These are phyloP conservation scores for Panopea generosa DNA, from an alignment of 2,888 invertebrate genomes.

Conservation along the genomic window DNA sequence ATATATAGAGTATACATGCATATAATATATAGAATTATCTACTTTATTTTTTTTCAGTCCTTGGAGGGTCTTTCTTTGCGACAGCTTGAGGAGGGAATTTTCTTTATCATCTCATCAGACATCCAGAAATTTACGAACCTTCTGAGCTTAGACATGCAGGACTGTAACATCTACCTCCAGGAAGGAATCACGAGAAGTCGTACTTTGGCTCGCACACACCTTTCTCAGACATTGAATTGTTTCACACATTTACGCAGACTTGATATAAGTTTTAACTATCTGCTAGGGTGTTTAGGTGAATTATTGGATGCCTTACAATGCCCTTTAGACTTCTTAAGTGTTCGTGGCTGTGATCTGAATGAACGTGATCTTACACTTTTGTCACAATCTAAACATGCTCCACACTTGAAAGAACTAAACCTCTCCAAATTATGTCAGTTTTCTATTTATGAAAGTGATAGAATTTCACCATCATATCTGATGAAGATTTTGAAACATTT, in stretches of 20 bases:
- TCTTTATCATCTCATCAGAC: slow-evolving; percentile 69
- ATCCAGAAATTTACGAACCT: slow-evolving; percentile 68
- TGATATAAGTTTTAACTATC: slow-evolving; percentile 76
- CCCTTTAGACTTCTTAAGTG: slow-evolving; percentile 73
- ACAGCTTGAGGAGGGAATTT: slow-evolving; percentile 77
- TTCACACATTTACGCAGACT: slow-evolving; percentile 67
- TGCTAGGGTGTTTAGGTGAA: slow-evolving; percentile 77
- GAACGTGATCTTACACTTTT: slow-evolving; percentile 71
- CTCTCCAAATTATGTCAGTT: slow-evolving; percentile 76
- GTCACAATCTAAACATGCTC: slow-evolving; percentile 70
- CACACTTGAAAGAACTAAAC: slow-evolving; percentile 72
- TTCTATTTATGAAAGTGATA: slow-evolving; percentile 71
- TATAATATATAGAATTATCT: too few species aligned
- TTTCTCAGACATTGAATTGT: slow-evolving; percentile 47
- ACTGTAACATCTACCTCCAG: slow-evolving; percentile 78
- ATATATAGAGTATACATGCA: too few species aligned
- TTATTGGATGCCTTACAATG: slow-evolving; percentile 65
- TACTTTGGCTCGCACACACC: slow-evolving; percentile 63
- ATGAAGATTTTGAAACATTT: slow-evolving; percentile 70
- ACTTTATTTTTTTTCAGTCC: slow-evolving; percentile 67
- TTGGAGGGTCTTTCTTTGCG: slow-evolving; percentile 76
- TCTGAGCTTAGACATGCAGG: slow-evolving; percentile 71
- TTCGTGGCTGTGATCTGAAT: slow-evolving; percentile 76
- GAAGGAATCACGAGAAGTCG: slow-evolving; percentile 76
- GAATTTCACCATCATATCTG: slow-evolving; percentile 70